Evolutionary conservation across 2,113 vertebrate species (phyloP), one percentile per base, ranked within the genome.

Genomic region (Dunckerocampus dactyliophorus): DNA sequence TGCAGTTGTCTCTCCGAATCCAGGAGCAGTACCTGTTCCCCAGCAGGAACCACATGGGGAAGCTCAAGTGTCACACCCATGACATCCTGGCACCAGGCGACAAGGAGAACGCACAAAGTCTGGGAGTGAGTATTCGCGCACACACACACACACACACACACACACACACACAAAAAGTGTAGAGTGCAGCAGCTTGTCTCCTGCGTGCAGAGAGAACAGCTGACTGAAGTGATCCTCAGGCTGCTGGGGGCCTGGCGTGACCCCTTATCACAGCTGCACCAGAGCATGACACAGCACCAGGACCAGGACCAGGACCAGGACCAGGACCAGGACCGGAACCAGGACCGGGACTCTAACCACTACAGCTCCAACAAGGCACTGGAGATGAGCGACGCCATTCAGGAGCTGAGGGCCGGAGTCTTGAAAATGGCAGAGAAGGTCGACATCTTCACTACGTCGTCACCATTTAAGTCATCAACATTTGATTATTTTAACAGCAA

Each of bases 161-260:
- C 34, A 37, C 34, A 37, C 34, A 37, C 34, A 37, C 34, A 37
- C 34, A 37, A 6, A 37, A 6, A 37, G n/a, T 48, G n/a, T 48
- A 20, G n/a, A 20, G 47, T 22, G 1, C 8, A 15, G 37, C 37
- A 42, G 37, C 37, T 28, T 28, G 1, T 3, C 15, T 31, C 50
- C 54, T 5, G 21, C 55, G 11, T 68, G 28, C 69, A 89, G 88
- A 81, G 83, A 76, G 88, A 91, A 67, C 80, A 89, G 57, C 62
- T 89, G 56, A 89, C 84, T 8, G 76, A 82, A 17, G 65, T 89
- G 76, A 90, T 91, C 62, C 69, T 88, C 64, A 86, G 66, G 72
- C 82, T 89, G 42, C 51, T 89, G 76, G 80, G 69, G 67, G 87
- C 87, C 54, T 92, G 87, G 89, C 83, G 79, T 48, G 81, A 88